phyloP scores from a whole-genome alignment of 2,888 invertebrate species.

The Eulithis prunata region DNA sequence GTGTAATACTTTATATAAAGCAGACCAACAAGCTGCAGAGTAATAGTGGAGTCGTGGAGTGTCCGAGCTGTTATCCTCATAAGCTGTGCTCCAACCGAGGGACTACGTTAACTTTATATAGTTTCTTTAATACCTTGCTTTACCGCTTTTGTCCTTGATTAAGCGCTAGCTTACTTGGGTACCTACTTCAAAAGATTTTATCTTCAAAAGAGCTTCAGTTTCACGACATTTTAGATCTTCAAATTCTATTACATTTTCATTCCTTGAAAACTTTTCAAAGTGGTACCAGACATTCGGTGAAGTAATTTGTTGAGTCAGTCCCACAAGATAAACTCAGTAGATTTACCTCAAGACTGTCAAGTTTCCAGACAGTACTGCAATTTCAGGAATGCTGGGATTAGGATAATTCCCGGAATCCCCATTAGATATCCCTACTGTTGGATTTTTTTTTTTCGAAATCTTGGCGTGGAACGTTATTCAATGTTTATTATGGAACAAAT shows the following conservation, averaged over 20 bases:
- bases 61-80: not conserved
- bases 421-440: no score
- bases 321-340: not conserved
- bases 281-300: not conserved
- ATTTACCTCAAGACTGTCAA: not conserved
- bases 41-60: not conserved
- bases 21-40: no score
- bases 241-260: slow-evolving; percentile 11
- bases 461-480: no score
- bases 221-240: slow-evolving; percentile 2
- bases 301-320: slow-evolving; percentile 2
- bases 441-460: no score
- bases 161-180: slow-evolving; percentile 23
- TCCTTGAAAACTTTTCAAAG: not conserved
- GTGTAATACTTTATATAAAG: no score
- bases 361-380: no score
- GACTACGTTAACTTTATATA: slow-evolving; percentile 35
- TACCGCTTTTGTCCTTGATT: slow-evolving; percentile 36
- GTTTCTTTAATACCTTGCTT: slow-evolving; percentile 39
- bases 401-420: no score
- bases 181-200: slow-evolving; percentile 16
- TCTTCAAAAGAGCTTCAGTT: slow-evolving; percentile 7
- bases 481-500: no score
- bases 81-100: slow-evolving; percentile 15
- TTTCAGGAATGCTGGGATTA: no score